Evolutionary conservation across 2,888 invertebrate species (phyloP), one percentile per base, ranked within the genome.

Genomic region (Galerucella pusilla): DNA sequence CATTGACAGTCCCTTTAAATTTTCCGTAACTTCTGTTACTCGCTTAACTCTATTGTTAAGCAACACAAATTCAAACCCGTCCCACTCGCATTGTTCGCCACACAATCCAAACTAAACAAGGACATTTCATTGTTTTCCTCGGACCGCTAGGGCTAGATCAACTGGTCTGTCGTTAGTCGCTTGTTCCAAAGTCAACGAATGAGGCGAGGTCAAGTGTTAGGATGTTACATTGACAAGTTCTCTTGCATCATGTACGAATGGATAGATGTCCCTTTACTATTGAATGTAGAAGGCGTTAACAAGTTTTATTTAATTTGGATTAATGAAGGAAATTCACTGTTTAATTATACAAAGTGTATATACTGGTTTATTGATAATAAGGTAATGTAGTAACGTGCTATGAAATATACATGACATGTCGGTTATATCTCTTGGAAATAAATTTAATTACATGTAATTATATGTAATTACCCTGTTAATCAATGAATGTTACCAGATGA

Each of bases 111-210:
- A 71, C 76, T 73, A 70, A 64, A 77, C 73, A 66, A 66, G 70
- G 71, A 74, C 74, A 69, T 71, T 74, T 69, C 74, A 76, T 77
- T 77, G 77, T 77, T 74, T 75, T 74, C 68, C 71, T 71, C 69
- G 71, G 60, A 68, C 73, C 69, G 68, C 42, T 74, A 73, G 73
- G 75, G 68, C 49, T 74, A 73, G 73, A 77, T 75, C 75, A 73
- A 77, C 73, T 63, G 75, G 73, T 68, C 66, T 69, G 72, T 61
- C 72, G 66, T 60, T 71, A 59, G 54, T 52, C 57, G 54, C 68
- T 57, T 61, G 66, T 64, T 69, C 69, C 61, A 66, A 66, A 75
- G 73, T 75, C 65, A 64, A 69, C 72, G 72, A 75, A 64, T 67
- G 69, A 67, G 73, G 69, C n/a, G 54, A 69, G 75, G 70, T 72